Base-by-base conservation (phyloP, 1,140 invertebrate species). In the Microvelia longipes region DNA sequence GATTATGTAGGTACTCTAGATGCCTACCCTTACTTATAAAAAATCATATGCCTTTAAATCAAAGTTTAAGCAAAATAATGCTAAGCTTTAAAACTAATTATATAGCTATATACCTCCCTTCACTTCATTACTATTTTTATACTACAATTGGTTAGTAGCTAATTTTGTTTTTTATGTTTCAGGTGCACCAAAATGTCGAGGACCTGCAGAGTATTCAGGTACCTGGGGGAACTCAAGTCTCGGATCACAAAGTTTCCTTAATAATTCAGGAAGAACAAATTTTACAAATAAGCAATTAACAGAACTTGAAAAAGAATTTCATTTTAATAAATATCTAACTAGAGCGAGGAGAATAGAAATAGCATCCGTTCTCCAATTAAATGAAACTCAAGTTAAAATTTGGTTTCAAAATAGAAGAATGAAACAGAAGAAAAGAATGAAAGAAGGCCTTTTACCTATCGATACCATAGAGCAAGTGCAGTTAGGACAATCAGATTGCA, bases 201-300 rank as follows among this genome's bases (percentile, higher is more conserved):
- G 35, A 11, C 5, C 5, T 11, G 19, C 35, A 5, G 35, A 50
- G 5, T 50, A 50, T 50, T 19, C 35, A 11, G 35, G 35, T 11
- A 50, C 5, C 19, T 50, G 35, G 35, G 35, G 35, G 5, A 50
- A 50, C 35, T 50, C 35, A 19, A 50, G 35, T 19, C 35, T 50
- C 19, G 35, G 25, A 27, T 28, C 61, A 71, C 76, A 11, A 68
- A 50, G 35, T 50, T 50, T 73, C 64, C 72, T 74, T 63, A 92
- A 91, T 79, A 90, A 90, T 78, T 90, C 92, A 2, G 93, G 93
- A 27, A 84, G 96, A 29, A 99, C 96, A 1, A 98, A 98, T 81
- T 98, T 98, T 82, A 98, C 94, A 68, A 99, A 97, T 78, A 98
- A 98, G 81, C 97, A 99, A 79, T 85, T 99, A 66, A 98, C 96